Percentiles rank a stretch among this genome's conserved stretches.
These are phyloP conservation scores for Eunapius fragilis DNA, from an alignment of 37 sponge, comb jelly and placozoan genomes.

Conservation along the genomic window DNA sequence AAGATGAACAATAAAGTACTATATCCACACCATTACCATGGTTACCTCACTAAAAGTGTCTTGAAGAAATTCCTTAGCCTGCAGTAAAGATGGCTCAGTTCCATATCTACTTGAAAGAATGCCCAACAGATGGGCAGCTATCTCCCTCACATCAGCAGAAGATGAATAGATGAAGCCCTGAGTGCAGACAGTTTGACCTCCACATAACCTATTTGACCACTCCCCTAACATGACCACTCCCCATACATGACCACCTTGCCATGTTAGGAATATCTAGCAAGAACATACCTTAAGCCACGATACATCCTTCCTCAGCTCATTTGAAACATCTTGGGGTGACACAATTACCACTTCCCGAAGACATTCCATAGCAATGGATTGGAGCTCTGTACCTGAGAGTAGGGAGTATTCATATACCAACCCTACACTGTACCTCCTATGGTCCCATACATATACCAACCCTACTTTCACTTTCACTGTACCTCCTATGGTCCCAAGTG, in stretches of 20 bases:
- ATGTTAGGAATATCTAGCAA: background rate
- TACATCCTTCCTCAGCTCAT: background rate
- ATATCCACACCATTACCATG: background rate
- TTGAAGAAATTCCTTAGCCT: constrained; percentile 22
- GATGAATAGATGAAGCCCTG: constrained; percentile 70
- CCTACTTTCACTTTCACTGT: background rate
- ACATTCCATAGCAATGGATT: constrained; percentile 44
- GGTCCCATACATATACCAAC: background rate
- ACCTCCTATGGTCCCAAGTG: constrained; percentile 68
- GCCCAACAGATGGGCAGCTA: constrained; percentile 53
- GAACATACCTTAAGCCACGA: constrained; percentile 57
- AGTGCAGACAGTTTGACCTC: background rate
- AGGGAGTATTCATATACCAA: background rate
- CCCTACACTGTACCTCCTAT: background rate
- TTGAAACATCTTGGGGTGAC: constrained; percentile 21
- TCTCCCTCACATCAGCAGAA: constrained; percentile 47
- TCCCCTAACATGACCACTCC: no score
- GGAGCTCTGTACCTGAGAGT: constrained; percentile 60
- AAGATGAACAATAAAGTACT: background rate
- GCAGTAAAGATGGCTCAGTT: background rate
- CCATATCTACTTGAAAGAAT: background rate
- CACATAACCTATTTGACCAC: no score
- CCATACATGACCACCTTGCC: no score
- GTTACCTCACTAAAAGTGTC: constrained; percentile 22
- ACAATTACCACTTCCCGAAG: constrained; percentile 44